Conservation (phyloP, 2,113 vertebrate species). For the Deroptyus accipitrinus region DNA sequence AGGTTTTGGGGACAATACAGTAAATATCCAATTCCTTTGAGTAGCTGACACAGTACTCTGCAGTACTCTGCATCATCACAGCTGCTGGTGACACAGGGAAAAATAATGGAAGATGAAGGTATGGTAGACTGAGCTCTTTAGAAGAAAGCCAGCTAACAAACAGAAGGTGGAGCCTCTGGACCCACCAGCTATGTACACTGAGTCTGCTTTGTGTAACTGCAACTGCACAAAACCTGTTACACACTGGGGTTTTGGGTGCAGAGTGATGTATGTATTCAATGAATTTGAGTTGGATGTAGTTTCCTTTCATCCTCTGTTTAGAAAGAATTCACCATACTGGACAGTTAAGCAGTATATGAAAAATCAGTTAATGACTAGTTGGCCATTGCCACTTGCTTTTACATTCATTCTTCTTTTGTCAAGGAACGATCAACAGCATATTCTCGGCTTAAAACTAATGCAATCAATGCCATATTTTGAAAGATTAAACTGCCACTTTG, state of each 20-base stretch:
- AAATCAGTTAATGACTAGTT: background rate
- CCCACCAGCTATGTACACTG: background rate
- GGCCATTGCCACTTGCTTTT: background rate
- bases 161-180: background rate
- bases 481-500: background rate
- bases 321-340: background rate
- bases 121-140: background rate
- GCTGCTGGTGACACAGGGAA: background rate
- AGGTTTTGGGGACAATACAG: background rate
- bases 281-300: background rate
- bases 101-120: background rate
- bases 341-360: background rate
- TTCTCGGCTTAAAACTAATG: background rate
- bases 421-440: background rate
- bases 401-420: background rate
- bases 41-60: background rate
- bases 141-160: background rate
- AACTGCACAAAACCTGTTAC: rapidly evolving
- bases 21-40: background rate
- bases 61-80: background rate
- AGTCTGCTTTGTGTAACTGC: background rate
- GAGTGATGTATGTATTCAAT: background rate
- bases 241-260: background rate
- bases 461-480: background rate
- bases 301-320: background rate